phyloP scores from a whole-genome alignment of 2,888 invertebrate species.

The Amphipoea lucens region DNA sequence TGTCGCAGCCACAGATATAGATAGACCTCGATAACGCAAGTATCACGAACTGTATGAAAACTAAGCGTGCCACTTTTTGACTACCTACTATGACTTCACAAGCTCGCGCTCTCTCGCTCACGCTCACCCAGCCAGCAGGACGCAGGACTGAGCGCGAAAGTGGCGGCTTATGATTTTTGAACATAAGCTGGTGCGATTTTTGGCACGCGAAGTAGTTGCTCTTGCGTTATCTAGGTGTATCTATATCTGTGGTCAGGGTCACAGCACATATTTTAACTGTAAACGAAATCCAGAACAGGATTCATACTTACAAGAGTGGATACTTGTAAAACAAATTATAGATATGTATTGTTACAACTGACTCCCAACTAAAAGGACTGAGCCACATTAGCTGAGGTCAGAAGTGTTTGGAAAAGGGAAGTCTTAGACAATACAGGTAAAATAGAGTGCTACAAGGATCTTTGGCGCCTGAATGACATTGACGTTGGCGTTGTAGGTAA shows the following conservation, averaged over 20 bases:
- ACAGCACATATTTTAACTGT: neutral
- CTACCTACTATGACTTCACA: too few species aligned
- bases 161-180: too few species aligned
- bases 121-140: too few species aligned
- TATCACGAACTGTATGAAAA: too few species aligned
- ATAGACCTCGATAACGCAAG: too few species aligned
- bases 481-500: neutral
- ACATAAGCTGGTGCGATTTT: too few species aligned
- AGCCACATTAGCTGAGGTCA: neutral
- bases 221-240: too few species aligned
- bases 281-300: neutral
- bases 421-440: neutral
- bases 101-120: too few species aligned
- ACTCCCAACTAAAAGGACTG: neutral
- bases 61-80: too few species aligned
- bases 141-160: too few species aligned
- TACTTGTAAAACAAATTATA: neutral
- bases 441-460: neutral
- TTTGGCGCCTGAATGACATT: neutral
- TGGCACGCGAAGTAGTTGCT: too few species aligned
- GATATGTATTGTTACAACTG: neutral
- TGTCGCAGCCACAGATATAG: neutral
- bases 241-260: neutral
- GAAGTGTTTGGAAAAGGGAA: neutral
- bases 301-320: neutral